Evolutionary conservation across 1,140 invertebrate genomes (phyloP), one percentile per base, ranked within the genome.

Genomic region (Bathynomus jamesi): DNA sequence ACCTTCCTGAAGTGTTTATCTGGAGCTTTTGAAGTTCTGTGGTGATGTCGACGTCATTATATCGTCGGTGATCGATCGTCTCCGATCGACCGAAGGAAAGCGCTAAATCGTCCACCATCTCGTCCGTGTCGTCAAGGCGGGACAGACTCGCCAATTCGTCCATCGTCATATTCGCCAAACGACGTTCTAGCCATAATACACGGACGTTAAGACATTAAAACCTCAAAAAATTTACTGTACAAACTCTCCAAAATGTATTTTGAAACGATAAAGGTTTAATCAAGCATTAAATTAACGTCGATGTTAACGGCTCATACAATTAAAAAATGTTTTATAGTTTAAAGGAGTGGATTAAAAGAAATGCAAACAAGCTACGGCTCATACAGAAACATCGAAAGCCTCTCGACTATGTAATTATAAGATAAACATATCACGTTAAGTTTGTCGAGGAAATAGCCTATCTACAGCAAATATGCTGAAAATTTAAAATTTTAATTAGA

Each of bases 51-150:
- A 61, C 25, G 28, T 73, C 72, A 24, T 69, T 70, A 53, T 73
- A 73, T 11, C 27, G 65, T 8, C 63, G 66, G 21, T 69, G 32
- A 24, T 73, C 63, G 28, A 28, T 65, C 21, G 46, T 53, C 21
- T 53, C 61, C 4, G 46, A 65, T 13, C 21, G 40, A 53, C 69
- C 67, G 8, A 67, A 61, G 40, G 69, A 68, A n/a, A 61, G 67
- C 40, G 72, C 72, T 17, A 73, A 31, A 30, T 73, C 72, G 29
- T 73, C 72, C 40, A 68, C 67, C 72, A 69, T 69, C 66, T 69
- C 72, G 21, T 73, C 72, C 5, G 69, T 60, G 11, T 73, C 72
- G 21, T 73, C 72, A 11, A 73, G 28, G 32, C 72, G 72, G 30
- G 72, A 73, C 24, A 73, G 68, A 28, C 69, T 69, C 7, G 72